Evolutionary conservation across 2,113 vertebrate genomes (phyloP), one percentile per base, ranked within the genome.

Genomic region (Indicator indicator): DNA sequence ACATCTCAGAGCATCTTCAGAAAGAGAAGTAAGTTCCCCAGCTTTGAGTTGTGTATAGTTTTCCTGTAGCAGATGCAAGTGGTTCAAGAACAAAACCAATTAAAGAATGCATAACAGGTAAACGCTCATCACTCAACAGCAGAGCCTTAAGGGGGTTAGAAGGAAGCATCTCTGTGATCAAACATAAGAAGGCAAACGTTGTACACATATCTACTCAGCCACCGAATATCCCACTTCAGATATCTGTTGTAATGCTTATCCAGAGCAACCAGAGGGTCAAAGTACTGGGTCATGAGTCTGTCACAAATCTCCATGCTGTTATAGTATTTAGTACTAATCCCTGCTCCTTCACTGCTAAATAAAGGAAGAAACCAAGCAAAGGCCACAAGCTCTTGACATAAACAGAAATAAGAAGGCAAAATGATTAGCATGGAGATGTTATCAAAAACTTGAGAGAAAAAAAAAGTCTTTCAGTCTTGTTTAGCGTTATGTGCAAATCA

Each of bases 251-350:
- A 80, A 77, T 19, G 17, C 54, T 93, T 90, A 93, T 75, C 48
- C 62, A 60, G 52, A 93, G 76, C 76, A 93, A 52, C 68, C 65
- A 64, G 54, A 82, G 20, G 48, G 84, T 88, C 26, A 91, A 83
- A 91, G 60, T 38, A 55, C 56, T 42, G 36, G 36, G 46, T 30
- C 11, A 10, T 46, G 50, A 67, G 64, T 21, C 52, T 77, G 78
- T 77, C 52, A 26, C 28, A 67, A 92, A 94, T 69, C 59, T 62
- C 36, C 59, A 56, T 21, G 38, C 83, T 87, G 59, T 44, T 71
- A 30, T 1, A 69, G 55, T 77, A 82, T 76, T 89, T 82, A 81
- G 58, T 69, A 69, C 48, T 92, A 96, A 94, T 92, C 70, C 65
- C 77, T 76, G 32, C 50, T 80, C 71, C 46, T 91, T 82, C 78